Conservation (phyloP, 1,140 invertebrate genomes). For the Brachionus koreanus region DNA sequence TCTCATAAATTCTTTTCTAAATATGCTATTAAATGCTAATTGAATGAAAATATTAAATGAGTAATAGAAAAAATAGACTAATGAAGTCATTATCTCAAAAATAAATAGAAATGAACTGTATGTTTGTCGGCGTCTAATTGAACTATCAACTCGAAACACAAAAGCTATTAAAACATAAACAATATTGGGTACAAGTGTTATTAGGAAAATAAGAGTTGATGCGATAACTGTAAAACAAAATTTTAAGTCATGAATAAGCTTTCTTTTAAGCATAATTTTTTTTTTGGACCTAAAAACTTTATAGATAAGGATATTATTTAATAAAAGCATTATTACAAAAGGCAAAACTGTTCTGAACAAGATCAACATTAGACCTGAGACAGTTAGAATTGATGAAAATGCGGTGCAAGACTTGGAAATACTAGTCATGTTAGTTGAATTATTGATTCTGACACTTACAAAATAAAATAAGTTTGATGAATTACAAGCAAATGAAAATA, state of each 20-base stretch:
- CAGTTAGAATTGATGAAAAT: background rate
- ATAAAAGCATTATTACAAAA: background rate
- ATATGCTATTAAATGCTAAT: background rate
- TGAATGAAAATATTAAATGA: background rate
- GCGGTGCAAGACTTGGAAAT: background rate
- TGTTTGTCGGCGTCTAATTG: background rate
- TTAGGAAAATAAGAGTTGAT: background rate
- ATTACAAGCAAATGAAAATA: background rate
- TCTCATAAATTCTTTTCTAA: background rate
- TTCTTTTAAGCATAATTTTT: background rate
- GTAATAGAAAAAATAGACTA: background rate
- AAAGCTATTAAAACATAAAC: background rate
- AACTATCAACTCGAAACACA: background rate
- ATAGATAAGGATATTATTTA: background rate
- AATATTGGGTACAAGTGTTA: background rate
- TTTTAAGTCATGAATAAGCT: background rate
- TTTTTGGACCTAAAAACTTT: background rate
- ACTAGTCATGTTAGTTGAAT: background rate
- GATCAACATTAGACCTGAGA: background rate
- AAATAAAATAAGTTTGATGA: background rate
- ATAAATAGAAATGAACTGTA: background rate
- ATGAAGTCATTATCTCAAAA: background rate
- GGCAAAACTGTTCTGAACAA: background rate
- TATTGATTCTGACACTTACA: background rate
- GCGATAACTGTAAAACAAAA: background rate